Evolutionary conservation across 2,888 invertebrate genomes (phyloP), one percentile per base, ranked within the genome.

Genomic region (Drosophila multiciliata): DNA sequence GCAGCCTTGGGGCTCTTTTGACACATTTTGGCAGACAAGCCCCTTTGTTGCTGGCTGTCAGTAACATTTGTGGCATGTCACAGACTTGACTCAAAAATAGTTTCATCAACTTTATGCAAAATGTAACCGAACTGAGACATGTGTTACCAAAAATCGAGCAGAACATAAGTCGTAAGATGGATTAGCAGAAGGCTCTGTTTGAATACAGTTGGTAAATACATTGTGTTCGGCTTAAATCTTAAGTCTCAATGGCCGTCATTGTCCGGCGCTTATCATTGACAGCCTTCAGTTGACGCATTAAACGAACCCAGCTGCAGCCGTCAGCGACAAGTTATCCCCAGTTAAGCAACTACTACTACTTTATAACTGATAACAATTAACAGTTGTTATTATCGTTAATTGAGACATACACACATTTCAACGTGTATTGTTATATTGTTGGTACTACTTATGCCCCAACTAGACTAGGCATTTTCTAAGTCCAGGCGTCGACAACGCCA

Each of bases 1-100:
- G 40, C 38, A 59, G 36, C 77, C 81, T 68, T 74, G 70, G 62
- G 40, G 59, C 55, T 48, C 66, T 68, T 75, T 63, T 65, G 71
- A 63, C 52, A 63, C 49, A 66, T 57, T 66, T 67, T 66, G 36
- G 66, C 60, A 72, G 71, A 52, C 75, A 73, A 69, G 83, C 81
- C 83, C 78, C 80, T 76, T 90, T 79, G 76, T 85, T 85, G 91
- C 78, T 65, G 76, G 52, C 70, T 90, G 90, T 85, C 88, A 89
- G 74, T 35, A 73, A 61, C 88, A 85, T 77, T 86, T 84, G 76
- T 69, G 74, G 62, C 73, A 64, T 69, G 74, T 72, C 69, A 76
- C 67, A 73, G 66, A 59, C 60, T 49, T 52, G 57, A 42, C 40
- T 61, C 50, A 58, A 64, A 67, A 81, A 81, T 73, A 89, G 76